Evolutionary conservation across 2,888 invertebrate species (phyloP).

Genomic region (Drosophila pullipes): DNA sequence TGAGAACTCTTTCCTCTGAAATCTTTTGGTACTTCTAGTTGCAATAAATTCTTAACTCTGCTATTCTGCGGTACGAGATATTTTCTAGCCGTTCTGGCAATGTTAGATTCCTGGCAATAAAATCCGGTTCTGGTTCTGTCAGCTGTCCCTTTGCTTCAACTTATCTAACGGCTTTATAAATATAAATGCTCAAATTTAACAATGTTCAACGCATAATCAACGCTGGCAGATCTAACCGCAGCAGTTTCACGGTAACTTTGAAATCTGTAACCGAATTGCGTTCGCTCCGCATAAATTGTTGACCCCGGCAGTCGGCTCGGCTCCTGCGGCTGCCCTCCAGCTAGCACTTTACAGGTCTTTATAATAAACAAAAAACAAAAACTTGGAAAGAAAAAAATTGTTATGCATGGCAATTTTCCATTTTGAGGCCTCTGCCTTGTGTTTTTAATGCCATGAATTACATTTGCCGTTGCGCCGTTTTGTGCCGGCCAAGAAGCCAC

Average conservation of each 20-base stretch:
- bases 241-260: conserved; percentile 51
- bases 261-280: conserved; percentile 66
- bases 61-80: background rate
- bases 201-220: conserved; percentile 61
- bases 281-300: conserved; percentile 73
- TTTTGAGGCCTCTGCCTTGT: conserved; percentile 75
- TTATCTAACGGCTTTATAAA: conserved; percentile 36
- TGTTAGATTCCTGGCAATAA: background rate
- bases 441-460: conserved; percentile 76
- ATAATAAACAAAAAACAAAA: conserved; percentile 58
- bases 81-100: background rate
- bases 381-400: conserved; percentile 59
- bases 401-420: conserved; percentile 83
- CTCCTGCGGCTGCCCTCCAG: conserved; percentile 27
- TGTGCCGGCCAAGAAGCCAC: conserved; percentile 22
- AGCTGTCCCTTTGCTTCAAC: background rate
- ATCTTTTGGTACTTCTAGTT: background rate
- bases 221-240: conserved; percentile 40
- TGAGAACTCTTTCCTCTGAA: background rate
- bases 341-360: conserved; percentile 68
- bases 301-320: conserved; percentile 2
- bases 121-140: background rate
- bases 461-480: conserved; percentile 49
- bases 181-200: conserved; percentile 37
- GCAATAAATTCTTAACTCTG: background rate